Base-by-base conservation (phyloP, 2,888 invertebrate species). In the Zaprionus bogoriensis region DNA sequence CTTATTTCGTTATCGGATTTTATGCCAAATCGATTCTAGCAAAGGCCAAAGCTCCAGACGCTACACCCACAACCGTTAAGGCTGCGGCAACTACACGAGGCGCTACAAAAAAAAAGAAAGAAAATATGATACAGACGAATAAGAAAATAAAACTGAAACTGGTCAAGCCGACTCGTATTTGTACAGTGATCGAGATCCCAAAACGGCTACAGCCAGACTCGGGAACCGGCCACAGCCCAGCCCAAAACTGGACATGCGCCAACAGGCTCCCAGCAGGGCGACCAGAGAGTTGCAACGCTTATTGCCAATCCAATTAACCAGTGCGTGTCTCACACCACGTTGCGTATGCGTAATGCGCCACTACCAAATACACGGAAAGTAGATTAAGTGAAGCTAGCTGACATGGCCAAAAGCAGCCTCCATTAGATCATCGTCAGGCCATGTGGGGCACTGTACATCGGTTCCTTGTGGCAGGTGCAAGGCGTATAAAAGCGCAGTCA, bases 361-460 rank as follows among this genome's bases (percentile, higher is more conserved):
- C 28, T 51, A 12, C 80, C 74, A 74, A 66, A 67, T 67, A 63
- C 60, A 71, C 63, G 50, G 45, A 46, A 78, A 72, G 65, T 76
- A 60, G 75, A 77, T 67, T 74, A 69, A 52, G 10, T 25, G 12
- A 44, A 48, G 48, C 46, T 3, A 30, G 12, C 7, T 12, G 14
- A 44, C 42, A 5, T 32, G 6, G 19, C 66, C 67, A 77, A 58
- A 69, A 60, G 69, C 28, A 60, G 60, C 30, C 25, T 25, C 42
- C 54, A 75, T 82, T 82, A 83, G 78, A 83, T 82, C 87, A 82
- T 67, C 74, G 63, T 58, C 32, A 22, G 41, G 53, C 86, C 64
- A 68, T 42, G 63, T 58, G 22, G 72, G 67, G 30, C 14, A 32
- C 38, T 45, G 25, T n/a, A n/a, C 25, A 12, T 27, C 47, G 58